phyloP scores from a whole-genome alignment of 2,113 vertebrate genomes.

The Sinocyclocheilus anshuiensis region DNA sequence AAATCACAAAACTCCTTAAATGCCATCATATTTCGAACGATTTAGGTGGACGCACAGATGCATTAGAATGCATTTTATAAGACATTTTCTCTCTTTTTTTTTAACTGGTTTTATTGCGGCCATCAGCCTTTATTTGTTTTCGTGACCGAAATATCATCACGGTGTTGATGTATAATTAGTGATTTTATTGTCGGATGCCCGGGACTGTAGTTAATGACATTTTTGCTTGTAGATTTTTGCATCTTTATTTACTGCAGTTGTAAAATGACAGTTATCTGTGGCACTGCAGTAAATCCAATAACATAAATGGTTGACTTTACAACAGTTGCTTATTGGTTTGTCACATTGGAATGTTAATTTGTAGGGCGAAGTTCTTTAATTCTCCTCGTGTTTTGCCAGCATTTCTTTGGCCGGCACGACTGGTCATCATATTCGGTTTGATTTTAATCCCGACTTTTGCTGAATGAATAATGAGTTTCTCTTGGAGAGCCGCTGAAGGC shows the following conservation, averaged over 20 bases:
- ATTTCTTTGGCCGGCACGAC: slow-evolving; percentile 30
- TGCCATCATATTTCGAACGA: slow-evolving; percentile 15
- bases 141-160: slow-evolving; percentile 17
- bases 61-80: slow-evolving; percentile 14
- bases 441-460: background rate
- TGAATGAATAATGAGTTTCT: slow-evolving; percentile 2
- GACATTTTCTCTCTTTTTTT: background rate
- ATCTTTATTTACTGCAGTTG: slow-evolving; percentile 45
- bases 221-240: slow-evolving; percentile 28
- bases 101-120: background rate
- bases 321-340: slow-evolving; percentile 47
- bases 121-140: slow-evolving; percentile 22
- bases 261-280: slow-evolving; percentile 43
- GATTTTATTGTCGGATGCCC: slow-evolving; percentile 33
- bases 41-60: slow-evolving; percentile 29
- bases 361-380: slow-evolving; percentile 44
- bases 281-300: slow-evolving; percentile 46
- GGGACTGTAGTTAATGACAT: slow-evolving; percentile 9
- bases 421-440: slow-evolving; percentile 18
- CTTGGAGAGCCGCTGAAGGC: slow-evolving; percentile 23
- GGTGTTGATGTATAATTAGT: slow-evolving; percentile 23
- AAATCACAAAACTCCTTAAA: slow-evolving; percentile 44
- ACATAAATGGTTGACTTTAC: slow-evolving; percentile 44
- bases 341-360: slow-evolving; percentile 54
- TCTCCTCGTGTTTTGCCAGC: slow-evolving; percentile 37